Conservation (phyloP, 2,113 vertebrate species). For the Scomber colias region DNA sequence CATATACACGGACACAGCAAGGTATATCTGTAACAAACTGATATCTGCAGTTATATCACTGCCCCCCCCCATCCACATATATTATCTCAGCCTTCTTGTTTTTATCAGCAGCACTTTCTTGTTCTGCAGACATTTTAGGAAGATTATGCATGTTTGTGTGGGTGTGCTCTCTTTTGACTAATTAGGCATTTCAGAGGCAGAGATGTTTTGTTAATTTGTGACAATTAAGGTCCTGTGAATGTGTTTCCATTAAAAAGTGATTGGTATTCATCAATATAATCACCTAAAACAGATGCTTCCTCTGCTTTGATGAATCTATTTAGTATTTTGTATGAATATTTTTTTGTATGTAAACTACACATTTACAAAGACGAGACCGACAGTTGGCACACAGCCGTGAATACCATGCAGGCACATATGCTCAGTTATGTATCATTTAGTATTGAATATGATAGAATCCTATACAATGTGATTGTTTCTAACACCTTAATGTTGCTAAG, state of each 20-base stretch:
- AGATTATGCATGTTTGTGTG: background rate
- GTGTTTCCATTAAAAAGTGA: slow-evolving; percentile 43
- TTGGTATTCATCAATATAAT: slow-evolving; percentile 46
- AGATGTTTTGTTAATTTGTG: slow-evolving; percentile 14
- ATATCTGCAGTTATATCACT: too few relatives aligned
- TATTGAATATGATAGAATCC: background rate
- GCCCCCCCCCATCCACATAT: background rate
- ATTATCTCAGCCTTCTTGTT: background rate
- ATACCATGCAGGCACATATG: slow-evolving; percentile 2
- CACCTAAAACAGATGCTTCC: slow-evolving; percentile 54
- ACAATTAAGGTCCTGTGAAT: slow-evolving; percentile 34
- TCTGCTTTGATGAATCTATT: slow-evolving; percentile 42
- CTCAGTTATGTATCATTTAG: slow-evolving; percentile 24
- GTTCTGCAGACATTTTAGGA: slow-evolving; percentile 13
- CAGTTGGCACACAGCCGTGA: slow-evolving; percentile 21
- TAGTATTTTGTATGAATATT: slow-evolving; percentile 1
- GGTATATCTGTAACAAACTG: too few relatives aligned
- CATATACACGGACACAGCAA: too few relatives aligned
- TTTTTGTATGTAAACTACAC: slow-evolving; percentile 12
- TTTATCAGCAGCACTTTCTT: background rate
- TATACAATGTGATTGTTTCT: background rate
- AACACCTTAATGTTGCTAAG: background rate
- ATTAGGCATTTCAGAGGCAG: slow-evolving; percentile 11
- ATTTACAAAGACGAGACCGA: slow-evolving; percentile 26
- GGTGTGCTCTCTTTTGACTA: slow-evolving; percentile 24